Evolutionary conservation across 2,888 invertebrate species (phyloP).

Genomic region (Leptinotarsa haldemani): DNA sequence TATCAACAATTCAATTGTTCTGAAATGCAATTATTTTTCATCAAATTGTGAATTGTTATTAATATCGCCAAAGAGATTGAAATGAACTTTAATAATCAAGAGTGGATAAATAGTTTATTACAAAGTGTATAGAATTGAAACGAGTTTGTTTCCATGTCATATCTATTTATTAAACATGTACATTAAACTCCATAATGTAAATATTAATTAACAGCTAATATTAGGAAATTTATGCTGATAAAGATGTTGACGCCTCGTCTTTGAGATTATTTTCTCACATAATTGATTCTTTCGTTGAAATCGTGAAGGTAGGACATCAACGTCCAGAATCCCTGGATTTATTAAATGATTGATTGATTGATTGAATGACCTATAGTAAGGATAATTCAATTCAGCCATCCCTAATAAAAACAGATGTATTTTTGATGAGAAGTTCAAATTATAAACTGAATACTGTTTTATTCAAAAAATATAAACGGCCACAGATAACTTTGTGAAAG

Average conservation of each 20-base stretch:
- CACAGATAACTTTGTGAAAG: too few species aligned
- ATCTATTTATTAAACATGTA: conserved; percentile 48
- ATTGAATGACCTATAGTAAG: too few species aligned
- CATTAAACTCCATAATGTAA: conserved; percentile 35
- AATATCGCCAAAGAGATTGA: conserved; percentile 51
- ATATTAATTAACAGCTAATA: conserved; percentile 21
- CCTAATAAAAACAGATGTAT: too few species aligned
- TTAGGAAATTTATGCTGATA: background rate
- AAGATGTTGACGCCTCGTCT: conserved; percentile 1
- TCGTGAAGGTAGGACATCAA: too few species aligned
- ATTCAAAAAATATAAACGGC: too few species aligned
- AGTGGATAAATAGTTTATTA: conserved; percentile 24
- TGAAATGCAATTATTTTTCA: background rate
- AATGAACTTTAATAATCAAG: conserved; percentile 30
- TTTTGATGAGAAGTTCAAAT: too few species aligned
- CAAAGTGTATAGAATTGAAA: conserved; percentile 23
- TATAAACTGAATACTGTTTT: too few species aligned
- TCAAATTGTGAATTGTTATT: conserved; percentile 22
- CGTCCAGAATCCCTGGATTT: too few species aligned
- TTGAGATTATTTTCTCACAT: background rate
- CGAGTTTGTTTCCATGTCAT: conserved; percentile 26
- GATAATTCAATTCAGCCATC: too few species aligned
- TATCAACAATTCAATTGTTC: background rate
- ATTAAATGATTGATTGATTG: too few species aligned
- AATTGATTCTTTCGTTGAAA: background rate